Evolutionary conservation across 2,113 vertebrate genomes (phyloP).

Genomic region (Morone saxatilis): DNA sequence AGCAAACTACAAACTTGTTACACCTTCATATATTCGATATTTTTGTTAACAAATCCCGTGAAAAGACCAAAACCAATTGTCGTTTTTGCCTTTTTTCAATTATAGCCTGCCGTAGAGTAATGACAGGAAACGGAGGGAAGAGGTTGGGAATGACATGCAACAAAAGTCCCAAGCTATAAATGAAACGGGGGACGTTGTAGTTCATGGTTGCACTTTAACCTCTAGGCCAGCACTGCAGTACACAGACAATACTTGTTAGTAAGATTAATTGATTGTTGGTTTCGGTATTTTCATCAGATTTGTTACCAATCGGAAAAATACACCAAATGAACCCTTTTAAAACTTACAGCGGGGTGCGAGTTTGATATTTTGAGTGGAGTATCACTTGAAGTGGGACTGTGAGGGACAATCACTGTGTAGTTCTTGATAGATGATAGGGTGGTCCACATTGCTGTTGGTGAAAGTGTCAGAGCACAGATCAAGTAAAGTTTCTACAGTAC

Average conservation of each 20-base stretch:
- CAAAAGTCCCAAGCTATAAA: background rate
- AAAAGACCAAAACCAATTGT: slow-evolving; percentile 12
- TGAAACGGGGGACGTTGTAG: background rate
- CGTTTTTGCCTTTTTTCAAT: background rate
- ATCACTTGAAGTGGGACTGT: slow-evolving; percentile 53
- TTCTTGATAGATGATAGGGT: slow-evolving; percentile 1
- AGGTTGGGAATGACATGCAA: background rate
- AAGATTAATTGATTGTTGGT: background rate
- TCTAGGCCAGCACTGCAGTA: background rate
- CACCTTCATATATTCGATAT: background rate
- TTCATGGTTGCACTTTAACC: background rate
- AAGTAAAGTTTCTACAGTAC: slow-evolving; percentile 21
- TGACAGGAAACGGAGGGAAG: background rate
- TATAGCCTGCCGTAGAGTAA: background rate
- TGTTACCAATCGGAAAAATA: background rate
- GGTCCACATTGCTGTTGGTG: slow-evolving; percentile 25
- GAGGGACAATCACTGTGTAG: slow-evolving; percentile 67
- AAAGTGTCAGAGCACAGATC: slow-evolving; percentile 48
- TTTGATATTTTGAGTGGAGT: slow-evolving; percentile 32
- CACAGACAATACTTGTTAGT: background rate
- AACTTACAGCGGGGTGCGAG: slow-evolving; percentile 10
- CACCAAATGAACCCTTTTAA: background rate
- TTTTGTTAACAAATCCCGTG: background rate
- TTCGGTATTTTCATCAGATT: slow-evolving; percentile 8
- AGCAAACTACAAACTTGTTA: slow-evolving; percentile 3